phyloP scores from a whole-genome alignment of 2,888 invertebrate genomes.

The Cacoxenus indagator region DNA sequence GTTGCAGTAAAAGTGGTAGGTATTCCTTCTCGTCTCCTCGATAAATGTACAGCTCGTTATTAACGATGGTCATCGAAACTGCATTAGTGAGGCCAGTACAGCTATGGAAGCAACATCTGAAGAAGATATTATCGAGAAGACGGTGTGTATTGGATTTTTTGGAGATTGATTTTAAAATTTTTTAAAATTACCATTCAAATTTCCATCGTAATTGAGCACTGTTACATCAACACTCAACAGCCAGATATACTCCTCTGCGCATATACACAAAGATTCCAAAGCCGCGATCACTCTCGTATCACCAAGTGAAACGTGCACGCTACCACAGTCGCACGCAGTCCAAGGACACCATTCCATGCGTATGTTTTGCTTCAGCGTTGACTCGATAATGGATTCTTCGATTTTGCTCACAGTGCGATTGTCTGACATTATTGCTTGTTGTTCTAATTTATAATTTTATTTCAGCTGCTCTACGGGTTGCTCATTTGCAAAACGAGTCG shows the following conservation, averaged over 20 bases:
- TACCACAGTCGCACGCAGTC: conserved; percentile 90
- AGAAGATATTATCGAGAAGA: too few relatives aligned
- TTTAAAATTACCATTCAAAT: conserved; percentile 74
- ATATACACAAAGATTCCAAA: conserved; percentile 94
- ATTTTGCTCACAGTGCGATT: not conserved
- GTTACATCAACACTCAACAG: conserved; percentile 88
- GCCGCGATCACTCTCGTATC: conserved; percentile 91
- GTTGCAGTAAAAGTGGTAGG: conserved; percentile 89
- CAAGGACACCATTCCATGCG: too few relatives aligned
- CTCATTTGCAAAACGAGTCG: too few relatives aligned
- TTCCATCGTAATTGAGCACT: conserved; percentile 93
- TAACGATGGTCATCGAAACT: conserved; percentile 86
- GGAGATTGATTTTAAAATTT: too few relatives aligned
- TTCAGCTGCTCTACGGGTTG: too few relatives aligned
- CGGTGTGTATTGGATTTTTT: too few relatives aligned
- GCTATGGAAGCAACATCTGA: conserved; percentile 91
- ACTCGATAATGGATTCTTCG: conserved; percentile 46
- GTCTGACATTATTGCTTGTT: conserved; percentile 12
- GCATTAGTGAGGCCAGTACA: conserved; percentile 87
- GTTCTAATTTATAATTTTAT: too few relatives aligned
- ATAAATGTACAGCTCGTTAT: conserved; percentile 86
- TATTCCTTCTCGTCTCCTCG: conserved; percentile 87
- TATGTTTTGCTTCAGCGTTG: conserved; percentile 43
- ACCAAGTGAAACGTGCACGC: conserved; percentile 82
- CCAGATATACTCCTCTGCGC: conserved; percentile 93